Evolutionary conservation across 2,113 vertebrate species (phyloP), one percentile per base, ranked within the genome.

Genomic region (Zosterops japonicus): DNA sequence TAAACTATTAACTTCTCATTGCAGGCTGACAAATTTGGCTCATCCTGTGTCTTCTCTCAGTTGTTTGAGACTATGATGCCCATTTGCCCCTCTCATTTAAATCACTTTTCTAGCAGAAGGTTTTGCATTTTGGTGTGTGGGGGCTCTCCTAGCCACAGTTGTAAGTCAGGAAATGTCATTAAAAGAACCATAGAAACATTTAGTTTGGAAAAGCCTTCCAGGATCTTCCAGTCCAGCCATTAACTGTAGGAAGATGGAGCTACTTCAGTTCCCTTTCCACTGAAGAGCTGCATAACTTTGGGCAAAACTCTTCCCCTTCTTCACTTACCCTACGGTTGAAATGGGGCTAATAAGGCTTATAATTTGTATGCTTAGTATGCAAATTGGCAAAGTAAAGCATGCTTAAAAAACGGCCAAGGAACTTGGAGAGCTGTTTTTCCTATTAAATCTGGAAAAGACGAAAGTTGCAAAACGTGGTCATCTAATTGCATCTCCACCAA

Each of bases 271-370:
- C 69, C 74, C 25, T 87, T 91, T 79, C 49, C 24, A 8, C 50
- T 65, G 29, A 91, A 41, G 80, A 82, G 22, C 39, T 79, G 4
- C 24, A 2, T 61, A 76, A 90, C 89, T 92, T 85, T 77, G 52
- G 61, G 42, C 42, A 93, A 60, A 81, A 69, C 35, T 83, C 53
- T 69, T 90, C 42, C 67, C 74, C 71, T 55, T 83, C 71, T 52
- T 87, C 42, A 35, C 72, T 90, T 87, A 71, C 69, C 82, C 91
- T 41, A 4, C 9, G 9, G 82, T 77, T 92, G 85, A 95, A 87
- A 87, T 77, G 59, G 79, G 86, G 72, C 86, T 95, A 94, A 95
- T 95, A 88, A 89, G 94, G 87, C 94, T 89, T 91, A 67, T 94
- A 89, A 97, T 94, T 89, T 93, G 76, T 96, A 87, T 77, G 65